Evolutionary conservation across 2,113 vertebrate genomes (phyloP).

Genomic region (Cyprinodon brontotheroides): DNA sequence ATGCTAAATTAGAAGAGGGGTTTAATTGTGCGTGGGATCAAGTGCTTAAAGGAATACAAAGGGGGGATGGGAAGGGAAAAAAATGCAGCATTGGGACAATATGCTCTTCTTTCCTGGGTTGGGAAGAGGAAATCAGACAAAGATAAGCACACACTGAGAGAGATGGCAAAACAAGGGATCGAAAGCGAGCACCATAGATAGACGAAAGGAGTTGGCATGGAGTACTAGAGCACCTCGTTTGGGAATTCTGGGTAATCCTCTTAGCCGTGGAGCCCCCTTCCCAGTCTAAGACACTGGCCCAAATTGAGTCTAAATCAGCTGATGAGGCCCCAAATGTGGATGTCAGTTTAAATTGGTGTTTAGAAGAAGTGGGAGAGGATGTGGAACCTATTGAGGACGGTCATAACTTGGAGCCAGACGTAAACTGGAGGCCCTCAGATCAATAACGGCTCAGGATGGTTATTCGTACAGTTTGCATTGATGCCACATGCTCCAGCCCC

Average conservation of each 20-base stretch:
- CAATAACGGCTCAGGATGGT: slow-evolving; percentile 20
- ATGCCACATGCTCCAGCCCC: not conserved
- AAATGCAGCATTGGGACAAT: slow-evolving; percentile 53
- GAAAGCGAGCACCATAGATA: slow-evolving; percentile 59
- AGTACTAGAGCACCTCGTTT: slow-evolving; percentile 70
- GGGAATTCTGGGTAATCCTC: slow-evolving; percentile 78
- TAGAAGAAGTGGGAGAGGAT: slow-evolving; percentile 31
- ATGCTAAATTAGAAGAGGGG: slow-evolving; percentile 4
- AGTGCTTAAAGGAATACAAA: slow-evolving; percentile 12
- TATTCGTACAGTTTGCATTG: slow-evolving; percentile 1
- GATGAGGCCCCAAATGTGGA: slow-evolving; percentile 54
- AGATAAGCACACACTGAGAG: slow-evolving; percentile 63
- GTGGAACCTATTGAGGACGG: slow-evolving; percentile 5
- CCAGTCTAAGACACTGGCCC: slow-evolving; percentile 69
- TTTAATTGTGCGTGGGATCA: slow-evolving; percentile 25
- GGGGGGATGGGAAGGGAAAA: slow-evolving; percentile 44
- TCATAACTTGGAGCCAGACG: slow-evolving; percentile 10
- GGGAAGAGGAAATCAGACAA: slow-evolving; percentile 56
- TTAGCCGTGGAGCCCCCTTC: slow-evolving; percentile 74
- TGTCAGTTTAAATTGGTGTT: slow-evolving; percentile 40
- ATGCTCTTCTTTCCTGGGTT: slow-evolving; percentile 51
- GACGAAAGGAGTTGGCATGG: slow-evolving; percentile 72
- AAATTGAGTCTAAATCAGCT: slow-evolving; percentile 73
- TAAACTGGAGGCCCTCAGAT: slow-evolving; percentile 10
- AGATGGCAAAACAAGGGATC: slow-evolving; percentile 50